phyloP scores from a whole-genome alignment of 2,888 invertebrate species.

The Hetaerina titia region DNA sequence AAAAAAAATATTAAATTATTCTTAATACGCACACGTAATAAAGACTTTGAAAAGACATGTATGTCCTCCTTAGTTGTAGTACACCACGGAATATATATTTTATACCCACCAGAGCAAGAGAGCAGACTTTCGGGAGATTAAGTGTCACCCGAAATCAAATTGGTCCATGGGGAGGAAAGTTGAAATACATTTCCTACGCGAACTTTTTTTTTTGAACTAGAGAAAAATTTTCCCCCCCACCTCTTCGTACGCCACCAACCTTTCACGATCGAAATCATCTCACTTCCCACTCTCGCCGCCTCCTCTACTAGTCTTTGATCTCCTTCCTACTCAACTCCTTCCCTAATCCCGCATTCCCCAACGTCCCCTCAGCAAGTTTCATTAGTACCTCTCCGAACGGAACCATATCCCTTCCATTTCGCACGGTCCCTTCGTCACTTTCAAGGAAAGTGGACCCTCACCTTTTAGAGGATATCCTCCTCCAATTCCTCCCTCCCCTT shows the following conservation, averaged over 20 bases:
- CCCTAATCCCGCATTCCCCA: neutral
- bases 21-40: too few species aligned
- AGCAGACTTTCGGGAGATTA: neutral
- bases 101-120: neutral
- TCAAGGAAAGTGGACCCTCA: neutral
- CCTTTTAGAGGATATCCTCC: neutral
- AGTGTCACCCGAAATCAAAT: neutral
- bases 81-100: too few species aligned
- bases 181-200: too few species aligned
- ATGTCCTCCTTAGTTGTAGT: too few species aligned
- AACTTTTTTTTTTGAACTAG: too few species aligned
- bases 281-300: neutral
- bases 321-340: neutral
- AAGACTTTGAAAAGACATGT: too few species aligned
- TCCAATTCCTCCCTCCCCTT: neutral
- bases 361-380: neutral
- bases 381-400: neutral
- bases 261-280: conserved; percentile 40
- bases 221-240: neutral
- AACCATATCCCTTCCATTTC: conserved; percentile 39
- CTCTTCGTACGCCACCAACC: neutral
- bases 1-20: too few species aligned
- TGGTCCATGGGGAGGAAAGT: neutral
- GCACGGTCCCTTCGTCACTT: conserved; percentile 39
- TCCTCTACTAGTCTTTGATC: neutral